Evolutionary conservation across 1,140 invertebrate genomes (phyloP).

Genomic region (Zaprionus gabonicus): DNA sequence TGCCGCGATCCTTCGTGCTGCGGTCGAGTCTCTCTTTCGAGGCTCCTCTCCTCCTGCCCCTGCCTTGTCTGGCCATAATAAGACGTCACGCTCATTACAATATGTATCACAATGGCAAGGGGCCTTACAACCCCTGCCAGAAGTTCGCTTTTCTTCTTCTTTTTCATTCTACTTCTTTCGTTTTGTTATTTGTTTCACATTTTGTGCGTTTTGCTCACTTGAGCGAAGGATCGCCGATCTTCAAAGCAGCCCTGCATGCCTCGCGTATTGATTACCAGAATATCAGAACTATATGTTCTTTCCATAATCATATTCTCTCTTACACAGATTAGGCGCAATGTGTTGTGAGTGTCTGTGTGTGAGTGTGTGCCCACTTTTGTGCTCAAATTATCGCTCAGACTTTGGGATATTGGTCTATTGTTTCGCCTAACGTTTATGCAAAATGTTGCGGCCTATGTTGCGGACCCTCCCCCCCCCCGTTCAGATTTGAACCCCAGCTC

Average conservation of each 20-base stretch:
- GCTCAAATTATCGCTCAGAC: conserved; percentile 64
- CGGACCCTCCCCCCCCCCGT: conserved; percentile 29
- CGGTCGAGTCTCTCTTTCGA: not conserved
- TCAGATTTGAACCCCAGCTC: not conserved
- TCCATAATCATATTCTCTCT: conserved; percentile 39
- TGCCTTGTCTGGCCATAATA: conserved; percentile 23
- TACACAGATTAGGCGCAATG: conserved; percentile 60
- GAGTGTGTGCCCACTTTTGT: conserved; percentile 61
- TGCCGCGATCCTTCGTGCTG: conserved; percentile 24
- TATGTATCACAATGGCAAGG: conserved; percentile 40
- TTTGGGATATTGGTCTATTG: conserved; percentile 74
- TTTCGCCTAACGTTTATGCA: conserved; percentile 76
- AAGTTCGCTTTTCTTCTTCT: conserved; percentile 11
- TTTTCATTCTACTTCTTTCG: conserved; percentile 22
- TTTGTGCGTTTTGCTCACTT: conserved; percentile 73
- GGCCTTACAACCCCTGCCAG: conserved; percentile 26
- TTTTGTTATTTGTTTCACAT: conserved; percentile 80
- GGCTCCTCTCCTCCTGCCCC: not conserved
- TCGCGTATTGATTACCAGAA: conserved; percentile 67
- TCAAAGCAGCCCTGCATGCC: conserved; percentile 26
- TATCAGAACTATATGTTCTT: not conserved
- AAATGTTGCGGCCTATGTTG: conserved; percentile 48
- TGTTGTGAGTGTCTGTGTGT: not conserved
- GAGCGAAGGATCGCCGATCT: conserved; percentile 49
- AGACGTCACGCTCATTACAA: conserved; percentile 12